Percentiles rank a stretch among this genome's conserved stretches.
Evolutionary conservation across 2,113 vertebrate species (phyloP).

Genomic region (Forbesichthys papilliferus): DNA sequence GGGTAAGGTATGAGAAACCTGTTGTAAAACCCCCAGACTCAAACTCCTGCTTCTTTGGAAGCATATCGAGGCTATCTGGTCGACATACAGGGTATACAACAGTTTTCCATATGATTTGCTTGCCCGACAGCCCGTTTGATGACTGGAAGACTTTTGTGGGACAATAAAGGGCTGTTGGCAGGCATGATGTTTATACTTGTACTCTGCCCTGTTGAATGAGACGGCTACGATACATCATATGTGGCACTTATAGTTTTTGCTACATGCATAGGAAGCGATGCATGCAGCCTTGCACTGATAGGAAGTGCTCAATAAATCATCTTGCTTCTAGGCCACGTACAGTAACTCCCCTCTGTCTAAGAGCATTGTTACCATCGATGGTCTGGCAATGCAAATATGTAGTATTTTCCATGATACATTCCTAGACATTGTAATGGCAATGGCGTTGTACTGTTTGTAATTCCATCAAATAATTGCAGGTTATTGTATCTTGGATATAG

Average conservation of each 20-base stretch:
- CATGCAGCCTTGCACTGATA: not conserved
- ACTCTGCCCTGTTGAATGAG: constrained; percentile 27
- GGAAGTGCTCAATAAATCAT: constrained; percentile 7
- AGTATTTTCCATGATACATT: not conserved
- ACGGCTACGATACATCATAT: constrained; percentile 33
- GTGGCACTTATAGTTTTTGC: constrained; percentile 39
- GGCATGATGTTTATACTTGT: constrained; percentile 30
- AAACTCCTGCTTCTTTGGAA: not conserved
- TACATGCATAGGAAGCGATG: constrained; percentile 7
- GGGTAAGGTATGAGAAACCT: not conserved
- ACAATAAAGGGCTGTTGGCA: constrained; percentile 38
- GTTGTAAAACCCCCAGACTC: not conserved
- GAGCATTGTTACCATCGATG: not conserved
- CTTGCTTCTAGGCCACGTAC: not conserved
- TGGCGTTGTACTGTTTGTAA: no score
- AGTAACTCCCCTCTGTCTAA: constrained; percentile 8
- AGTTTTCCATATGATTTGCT: constrained; percentile 15
- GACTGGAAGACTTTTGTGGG: constrained; percentile 24
- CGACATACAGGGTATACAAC: not conserved
- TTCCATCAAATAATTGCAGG: no score
- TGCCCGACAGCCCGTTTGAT: constrained; percentile 20
- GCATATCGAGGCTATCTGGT: not conserved
- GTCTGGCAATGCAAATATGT: not conserved
- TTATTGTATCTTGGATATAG: no score
- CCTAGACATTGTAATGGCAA: not conserved